Evolutionary conservation across 2,113 vertebrate species (phyloP), one percentile per base, ranked within the genome.

Genomic region (Ceratotherium simum): DNA sequence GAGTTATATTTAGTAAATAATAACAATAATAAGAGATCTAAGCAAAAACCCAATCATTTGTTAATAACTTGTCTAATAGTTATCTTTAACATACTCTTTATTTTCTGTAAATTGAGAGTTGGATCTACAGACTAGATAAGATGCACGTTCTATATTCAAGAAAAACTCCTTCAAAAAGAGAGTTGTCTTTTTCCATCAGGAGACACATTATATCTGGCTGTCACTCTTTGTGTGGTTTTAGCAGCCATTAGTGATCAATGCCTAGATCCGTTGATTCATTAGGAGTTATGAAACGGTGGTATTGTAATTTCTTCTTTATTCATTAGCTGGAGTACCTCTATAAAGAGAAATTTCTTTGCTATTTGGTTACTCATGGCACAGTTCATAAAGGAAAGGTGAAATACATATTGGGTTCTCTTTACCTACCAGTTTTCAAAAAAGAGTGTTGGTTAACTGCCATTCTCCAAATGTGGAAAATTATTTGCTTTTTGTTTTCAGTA

Each of bases 201-300:
- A 87, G 31, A 33, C 36, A 4, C 4, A 29, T n/a, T 58, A 62
- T 20, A 8, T 51, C 17, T 18, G 21, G 20, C 8, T 81, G 12
- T 84, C 29, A 11, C 67, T 75, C n/a, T 64, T 27, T 88, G 31
- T 81, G 42, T 75, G 64, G 79, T 86, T 76, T 92, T 84, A 91
- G 5, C 29, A 84, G 51, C 4, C 0, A 4, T n/a, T 93, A 93
- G 84, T 75, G 58, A 79, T 96, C 58, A 90, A 80, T 60, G 17
- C 17, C 9, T 80, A 20, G 18, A 42, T n/a, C 23, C 78, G 76
- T 92, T 96, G 89, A 96, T 72, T 92, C 73, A 85, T 81, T 89
- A 80, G n/a, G 48, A 48, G 3, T 36, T 83, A 12, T 84, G 20
- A 91, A 96, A 96, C 46, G n/a, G 16, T 88, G 23, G 83, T 31